Evolutionary conservation across 53 echinoderm and acorn worm species (phyloP), one percentile per base, ranked within the genome.

Genomic region (Temnopleurus reevesii): DNA sequence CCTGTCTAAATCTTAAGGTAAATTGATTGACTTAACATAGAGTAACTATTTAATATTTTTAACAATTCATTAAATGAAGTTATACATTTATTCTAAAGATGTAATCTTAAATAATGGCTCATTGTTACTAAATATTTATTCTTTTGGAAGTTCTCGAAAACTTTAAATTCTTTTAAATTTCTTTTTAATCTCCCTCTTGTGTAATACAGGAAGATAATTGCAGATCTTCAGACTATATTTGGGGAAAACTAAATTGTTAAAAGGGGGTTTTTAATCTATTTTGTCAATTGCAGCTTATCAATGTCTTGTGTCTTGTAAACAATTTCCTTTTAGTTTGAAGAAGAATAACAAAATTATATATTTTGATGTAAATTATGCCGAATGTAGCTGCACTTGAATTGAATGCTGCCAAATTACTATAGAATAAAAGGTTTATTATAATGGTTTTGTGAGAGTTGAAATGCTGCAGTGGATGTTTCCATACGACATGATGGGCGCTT

Each of bases 321-420:
- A 7, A 23, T 59, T 59, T 8, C 21, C n/a, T 17, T 10, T 43
- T 25, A 21, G 24, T 45, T 45, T 77, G 44, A 44, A 13, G 17
- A 44, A 77, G 17, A 38, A 30, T 25, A 17, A 77, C 21, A 77
- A 33, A 45, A 44, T 43, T 43, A 15, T 77, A 77, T 77, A 77
- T 43, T 44, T 45, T 77, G 43, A 44, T 77, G 77, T 77, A 44
- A 45, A 45, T 77, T 77, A 43, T 77, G 45, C 45, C 77, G 45
- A 44, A 12, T 45, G 26, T 77, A 77, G 77, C 77, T 77, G 77
- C 77, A 77, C 77, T 77, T 77, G 45, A 44, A 51, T 77, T 45
- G 44, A 77, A 77, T 77, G 77, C 77, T 77, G 77, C 77, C 45
- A 77, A 76, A 77, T 77, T 77, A 44, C 44, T 63, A 17, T 63